Base-by-base conservation (phyloP, 2,113 vertebrate species). In the Paratilapia polleni region DNA sequence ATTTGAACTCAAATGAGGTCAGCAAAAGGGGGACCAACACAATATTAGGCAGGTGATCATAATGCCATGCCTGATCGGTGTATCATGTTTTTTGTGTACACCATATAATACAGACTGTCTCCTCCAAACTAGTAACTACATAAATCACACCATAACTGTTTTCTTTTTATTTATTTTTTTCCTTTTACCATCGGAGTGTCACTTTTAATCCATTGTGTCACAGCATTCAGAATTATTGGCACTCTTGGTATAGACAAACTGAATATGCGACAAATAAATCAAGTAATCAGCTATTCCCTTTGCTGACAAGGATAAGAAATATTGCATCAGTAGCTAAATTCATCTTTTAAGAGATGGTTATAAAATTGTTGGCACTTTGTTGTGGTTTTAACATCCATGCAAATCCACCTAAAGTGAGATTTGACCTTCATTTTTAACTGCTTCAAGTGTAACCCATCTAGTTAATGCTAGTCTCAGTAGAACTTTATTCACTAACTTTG, bases 321-420 rank as follows among this genome's bases (percentile, higher is more conserved):
- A 83, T 83, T 85, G 54, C 77, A 85, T 87, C 58, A 17, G 34
- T 31, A 52, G 43, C 68, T 61, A n/a, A 85, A 64, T 63, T 58
- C 14, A 80, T 54, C 47, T 19, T 70, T 78, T 41, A 34, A 78
- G 79, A 81, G 64, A 56, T 76, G 41, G 77, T 82, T 74, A 80
- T 19, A 89, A 87, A 90, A 87, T 20, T 62, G 58, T 94, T 94
- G 94, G 94, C 93, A 95, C 94, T 93, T 92, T 63, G 60, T 87
- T 86, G 52, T 59, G 11, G 88, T 87, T 92, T 93, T 93, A 89
- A 90, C 90, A 89, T 91, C 76, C 49, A 54, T 60, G 66, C 73
- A 82, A 86, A 89, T 87, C 77, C 38, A 59, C 15, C 8, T 20
- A 3, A n/a, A 38, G 34, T 52, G 31, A n/a, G 56, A 80, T 36